Evolutionary conservation across 2,888 invertebrate species (phyloP).

Genomic region (Chymomyza fuscimana): DNA sequence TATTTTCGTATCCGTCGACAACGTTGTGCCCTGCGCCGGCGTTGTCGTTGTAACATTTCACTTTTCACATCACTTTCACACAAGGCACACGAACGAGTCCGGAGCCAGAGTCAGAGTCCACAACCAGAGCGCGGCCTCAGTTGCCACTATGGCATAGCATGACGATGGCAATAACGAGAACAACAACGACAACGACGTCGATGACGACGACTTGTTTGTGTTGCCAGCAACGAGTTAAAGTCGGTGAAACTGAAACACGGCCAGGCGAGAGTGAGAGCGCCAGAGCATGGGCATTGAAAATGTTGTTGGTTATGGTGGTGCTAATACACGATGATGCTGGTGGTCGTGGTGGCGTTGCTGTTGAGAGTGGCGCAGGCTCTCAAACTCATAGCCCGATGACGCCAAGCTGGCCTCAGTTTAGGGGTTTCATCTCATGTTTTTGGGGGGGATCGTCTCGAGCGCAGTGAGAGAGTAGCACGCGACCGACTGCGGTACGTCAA

Average conservation of each 20-base stretch:
- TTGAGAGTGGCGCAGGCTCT: slow-evolving; percentile 39
- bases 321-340: neutral
- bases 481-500: slow-evolving; percentile 33
- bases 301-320: slow-evolving; percentile 1
- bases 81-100: slow-evolving; percentile 32
- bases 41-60: slow-evolving; percentile 69
- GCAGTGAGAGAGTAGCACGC: slow-evolving; percentile 7
- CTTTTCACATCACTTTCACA: slow-evolving; percentile 78
- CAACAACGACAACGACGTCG: slow-evolving; percentile 27
- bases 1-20: slow-evolving; percentile 32
- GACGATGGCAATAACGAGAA: slow-evolving; percentile 1
- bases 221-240: slow-evolving; percentile 68
- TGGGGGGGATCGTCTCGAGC: slow-evolving; percentile 31
- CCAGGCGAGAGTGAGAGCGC: slow-evolving; percentile 65
- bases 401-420: slow-evolving; percentile 26
- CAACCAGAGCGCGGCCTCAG: neutral
- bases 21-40: slow-evolving; percentile 52
- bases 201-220: slow-evolving; percentile 33
- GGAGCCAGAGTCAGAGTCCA: neutral
- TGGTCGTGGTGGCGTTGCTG: neutral
- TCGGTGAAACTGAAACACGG: slow-evolving; percentile 71
- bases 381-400: slow-evolving; percentile 45
- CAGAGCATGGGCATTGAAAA: slow-evolving; percentile 11
- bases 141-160: neutral
- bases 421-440: neutral